These are phyloP conservation scores for Chelidonichthys spinosus DNA, from an alignment of 2,797 vertebrate genomes.

Conservation along the genomic window DNA sequence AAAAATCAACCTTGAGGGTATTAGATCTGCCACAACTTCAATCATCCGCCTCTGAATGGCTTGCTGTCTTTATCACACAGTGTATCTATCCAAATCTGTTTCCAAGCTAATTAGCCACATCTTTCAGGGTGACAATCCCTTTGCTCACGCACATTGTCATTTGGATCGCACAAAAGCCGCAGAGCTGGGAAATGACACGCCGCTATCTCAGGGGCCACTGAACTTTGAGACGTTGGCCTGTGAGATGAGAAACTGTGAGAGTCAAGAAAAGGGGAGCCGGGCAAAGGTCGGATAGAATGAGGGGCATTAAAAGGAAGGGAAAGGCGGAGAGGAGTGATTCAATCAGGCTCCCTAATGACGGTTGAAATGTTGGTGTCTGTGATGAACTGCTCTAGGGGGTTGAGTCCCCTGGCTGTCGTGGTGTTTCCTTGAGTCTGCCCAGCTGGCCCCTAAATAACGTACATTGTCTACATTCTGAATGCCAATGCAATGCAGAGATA, in stretches of 20 bases:
- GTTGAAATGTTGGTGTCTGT: constrained; percentile 49
- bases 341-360: constrained; percentile 33
- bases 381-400: constrained; percentile 48
- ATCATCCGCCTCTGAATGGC: background rate
- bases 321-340: constrained; percentile 31
- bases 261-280: constrained; percentile 3
- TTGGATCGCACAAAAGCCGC: constrained; percentile 36
- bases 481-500: no score
- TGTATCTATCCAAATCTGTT: constrained; percentile 9
- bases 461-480: background rate
- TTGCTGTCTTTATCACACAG: constrained; percentile 16
- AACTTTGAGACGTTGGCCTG: constrained; percentile 66
- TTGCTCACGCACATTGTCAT: constrained; percentile 24
- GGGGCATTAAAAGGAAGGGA: background rate
- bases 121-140: constrained; percentile 3
- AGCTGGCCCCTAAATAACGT: constrained; percentile 42
- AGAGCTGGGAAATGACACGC: constrained; percentile 56
- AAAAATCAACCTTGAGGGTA: background rate
- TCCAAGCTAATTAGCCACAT: constrained; percentile 20
- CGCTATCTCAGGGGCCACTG: constrained; percentile 59
- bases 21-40: background rate
- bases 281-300: constrained; percentile 37
- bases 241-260: constrained; percentile 51
- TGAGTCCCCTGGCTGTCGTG: constrained; percentile 14
- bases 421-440: constrained; percentile 45